Base-by-base conservation (phyloP, 1,140 invertebrate species). In the Drosophila sproati region DNA sequence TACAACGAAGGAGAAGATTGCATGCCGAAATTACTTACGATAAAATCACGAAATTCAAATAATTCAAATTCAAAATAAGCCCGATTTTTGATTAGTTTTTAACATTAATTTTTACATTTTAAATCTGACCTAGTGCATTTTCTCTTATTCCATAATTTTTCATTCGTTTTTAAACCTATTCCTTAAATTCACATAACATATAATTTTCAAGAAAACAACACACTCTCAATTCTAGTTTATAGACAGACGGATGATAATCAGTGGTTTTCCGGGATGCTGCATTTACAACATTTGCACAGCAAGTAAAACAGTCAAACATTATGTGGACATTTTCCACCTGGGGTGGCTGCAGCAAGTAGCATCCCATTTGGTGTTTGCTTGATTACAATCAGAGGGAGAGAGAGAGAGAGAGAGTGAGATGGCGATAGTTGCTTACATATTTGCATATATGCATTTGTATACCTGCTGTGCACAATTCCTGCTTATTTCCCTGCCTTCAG, bases 401-500 rank as follows among this genome's bases (percentile, higher is more conserved):
- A 7, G 5, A 4, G 5, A 41, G 4, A 20, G 5, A 8, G 12
- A 57, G 5, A 31, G 32, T 43, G 31, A 28, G 8, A 1, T 7
- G 29, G 7, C 8, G n/a, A 10, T 54, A 51, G 50, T 48, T 74
- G 73, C 70, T 52, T 54, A 68, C 39, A 61, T 72, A 80, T 85
- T 85, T 86, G 70, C 79, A 82, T 86, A 82, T 86, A 63, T 82
- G 72, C 72, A 73, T 76, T 76, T 71, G 35, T 68, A 51, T 82
- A 82, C 61, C 72, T 87, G 70, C 78, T 68, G 34, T 48, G 47
- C 41, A 3, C 20, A 39, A 54, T 31, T 55, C 20, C 50, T 48
- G 32, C n/a, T 60, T 43, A 1, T 12, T 37, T 32, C 31, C 32
- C 48, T 34, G n/a, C 12, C n/a, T 12, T 12, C 32, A 39, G 39